These are phyloP conservation scores for Nomada flava DNA, from an alignment of 2,888 invertebrate genomes.

Conservation along the genomic window DNA sequence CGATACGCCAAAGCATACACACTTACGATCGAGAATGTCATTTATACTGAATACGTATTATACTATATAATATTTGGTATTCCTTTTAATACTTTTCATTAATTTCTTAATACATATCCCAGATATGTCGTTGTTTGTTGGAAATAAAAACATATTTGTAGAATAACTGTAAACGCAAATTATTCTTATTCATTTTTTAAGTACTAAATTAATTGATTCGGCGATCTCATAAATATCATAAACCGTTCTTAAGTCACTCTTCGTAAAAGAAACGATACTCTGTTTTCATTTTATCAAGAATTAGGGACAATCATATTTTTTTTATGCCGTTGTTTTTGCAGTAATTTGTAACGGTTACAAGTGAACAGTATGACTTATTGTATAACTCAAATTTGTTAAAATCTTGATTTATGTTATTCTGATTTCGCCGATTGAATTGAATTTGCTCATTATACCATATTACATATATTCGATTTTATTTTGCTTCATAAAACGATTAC, in stretches of 20 bases:
- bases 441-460: neutral
- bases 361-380: too few relatives aligned
- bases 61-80: conserved; percentile 53
- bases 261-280: too few relatives aligned
- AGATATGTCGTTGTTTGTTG: conserved; percentile 79
- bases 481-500: neutral
- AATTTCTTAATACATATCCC: conserved; percentile 75
- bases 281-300: too few relatives aligned
- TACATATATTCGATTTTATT: neutral
- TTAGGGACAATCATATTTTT: too few relatives aligned
- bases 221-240: neutral
- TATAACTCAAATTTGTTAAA: neutral
- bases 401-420: too few relatives aligned
- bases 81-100: conserved; percentile 65
- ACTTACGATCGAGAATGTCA: conserved; percentile 33
- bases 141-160: conserved; percentile 44
- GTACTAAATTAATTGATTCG: neutral
- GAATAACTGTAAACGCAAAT: neutral
- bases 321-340: too few relatives aligned
- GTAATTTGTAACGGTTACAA: too few relatives aligned
- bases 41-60: conserved; percentile 32
- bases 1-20: conserved; percentile 37
- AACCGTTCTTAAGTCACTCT: too few relatives aligned
- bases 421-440: neutral
- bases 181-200: neutral